Percentiles rank a stretch among this genome's conserved stretches.
Conservation (phyloP, 2,888 invertebrate species). For the Steromphala cineraria region DNA sequence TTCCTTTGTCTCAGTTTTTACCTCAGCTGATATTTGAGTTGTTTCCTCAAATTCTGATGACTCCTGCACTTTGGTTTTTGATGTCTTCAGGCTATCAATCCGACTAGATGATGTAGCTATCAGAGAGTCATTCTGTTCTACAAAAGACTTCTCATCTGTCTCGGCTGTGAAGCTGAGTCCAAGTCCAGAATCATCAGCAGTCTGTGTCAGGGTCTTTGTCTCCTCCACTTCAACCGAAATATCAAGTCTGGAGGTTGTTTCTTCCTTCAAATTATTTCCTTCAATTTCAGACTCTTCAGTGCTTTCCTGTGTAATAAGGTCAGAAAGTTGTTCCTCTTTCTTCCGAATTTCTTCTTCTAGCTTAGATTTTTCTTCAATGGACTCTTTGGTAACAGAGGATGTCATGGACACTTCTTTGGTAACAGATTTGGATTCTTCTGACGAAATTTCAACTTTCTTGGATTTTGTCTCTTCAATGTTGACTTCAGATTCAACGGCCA, state of each 20-base stretch:
- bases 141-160: neutral
- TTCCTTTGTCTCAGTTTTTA: neutral
- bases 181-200: neutral
- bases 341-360: constrained; percentile 3
- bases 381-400: neutral
- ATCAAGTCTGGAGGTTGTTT: neutral
- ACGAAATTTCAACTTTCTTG: constrained; percentile 8
- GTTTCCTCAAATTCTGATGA: neutral
- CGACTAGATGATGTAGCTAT: neutral
- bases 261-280: neutral
- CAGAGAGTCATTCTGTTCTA: neutral
- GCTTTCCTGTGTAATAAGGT: neutral
- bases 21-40: neutral
- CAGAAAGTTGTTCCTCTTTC: constrained; percentile 7
- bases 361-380: neutral
- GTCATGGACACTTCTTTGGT: neutral
- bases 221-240: neutral
- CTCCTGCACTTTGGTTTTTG: neutral
- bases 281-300: neutral
- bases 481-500: neutral
- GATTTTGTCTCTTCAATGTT: constrained; percentile 9
- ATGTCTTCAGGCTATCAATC: neutral
- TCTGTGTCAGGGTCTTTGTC: neutral
- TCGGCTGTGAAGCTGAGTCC: neutral
- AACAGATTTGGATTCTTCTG: neutral